Percentiles rank a stretch among this genome's conserved stretches.
Evolutionary conservation across 2,888 invertebrate genomes (phyloP).

Genomic region (Julus scanicus): DNA sequence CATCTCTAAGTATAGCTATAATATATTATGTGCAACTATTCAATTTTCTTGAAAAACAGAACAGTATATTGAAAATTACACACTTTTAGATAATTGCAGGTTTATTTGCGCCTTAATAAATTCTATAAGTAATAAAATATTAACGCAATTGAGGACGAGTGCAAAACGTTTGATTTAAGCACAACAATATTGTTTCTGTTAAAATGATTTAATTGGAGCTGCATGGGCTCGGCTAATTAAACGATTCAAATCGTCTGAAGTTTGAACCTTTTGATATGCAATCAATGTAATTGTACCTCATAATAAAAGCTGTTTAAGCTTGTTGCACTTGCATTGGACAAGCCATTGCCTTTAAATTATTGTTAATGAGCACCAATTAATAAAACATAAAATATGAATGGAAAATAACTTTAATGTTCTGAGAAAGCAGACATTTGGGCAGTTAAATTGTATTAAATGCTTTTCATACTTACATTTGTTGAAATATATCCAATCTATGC

Average conservation of each 20-base stretch:
- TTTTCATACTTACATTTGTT: background rate
- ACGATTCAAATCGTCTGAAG: background rate
- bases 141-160: background rate
- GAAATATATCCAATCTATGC: background rate
- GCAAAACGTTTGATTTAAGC: background rate
- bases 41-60: background rate
- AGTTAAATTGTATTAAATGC: background rate
- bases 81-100: too few species aligned
- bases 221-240: background rate
- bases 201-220: background rate
- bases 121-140: background rate
- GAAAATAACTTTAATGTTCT: background rate
- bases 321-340: background rate
- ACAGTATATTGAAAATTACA: too few species aligned
- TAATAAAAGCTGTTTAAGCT: background rate
- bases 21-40: background rate
- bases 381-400: background rate
- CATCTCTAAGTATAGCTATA: background rate
- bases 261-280: conserved; percentile 6
- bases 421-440: background rate
- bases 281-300: background rate
- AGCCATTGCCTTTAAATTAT: background rate
- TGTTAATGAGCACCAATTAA: background rate
- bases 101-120: background rate
- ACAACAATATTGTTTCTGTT: background rate